A percentile compares a stretch with the other conserved stretches of the same genome.
These are phyloP conservation scores for Chanos chanos DNA, from an alignment of 2,797 vertebrate species.

Conservation along the genomic window DNA sequence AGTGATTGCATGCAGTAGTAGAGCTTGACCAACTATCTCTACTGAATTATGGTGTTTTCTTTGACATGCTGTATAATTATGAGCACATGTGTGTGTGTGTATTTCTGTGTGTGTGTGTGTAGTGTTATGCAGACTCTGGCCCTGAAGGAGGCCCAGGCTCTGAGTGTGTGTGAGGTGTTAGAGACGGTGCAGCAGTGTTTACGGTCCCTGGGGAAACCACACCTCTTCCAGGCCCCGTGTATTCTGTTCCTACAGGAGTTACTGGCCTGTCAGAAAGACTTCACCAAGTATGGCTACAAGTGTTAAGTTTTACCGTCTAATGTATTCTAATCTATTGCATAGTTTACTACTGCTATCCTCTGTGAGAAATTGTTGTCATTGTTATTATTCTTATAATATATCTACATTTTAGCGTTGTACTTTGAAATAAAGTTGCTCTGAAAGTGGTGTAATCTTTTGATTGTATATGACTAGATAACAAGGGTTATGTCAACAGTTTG, in stretches of 20 bases:
- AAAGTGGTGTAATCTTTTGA: too few relatives aligned
- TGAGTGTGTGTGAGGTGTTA: conserved; percentile 83
- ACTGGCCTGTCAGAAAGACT: conserved; percentile 93
- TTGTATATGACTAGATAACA: too few relatives aligned
- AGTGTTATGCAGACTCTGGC: conserved; percentile 90
- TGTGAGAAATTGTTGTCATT: not conserved
- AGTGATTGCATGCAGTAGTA: not conserved
- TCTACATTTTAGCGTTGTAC: too few relatives aligned
- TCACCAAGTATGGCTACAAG: conserved; percentile 86
- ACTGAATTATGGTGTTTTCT: too few relatives aligned
- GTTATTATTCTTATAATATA: not conserved
- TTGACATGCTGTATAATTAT: too few relatives aligned
- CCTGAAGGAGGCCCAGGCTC: conserved; percentile 85
- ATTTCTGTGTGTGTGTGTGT: conserved; percentile 6
- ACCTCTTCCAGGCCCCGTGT: conserved; percentile 89
- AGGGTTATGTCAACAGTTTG: too few relatives aligned
- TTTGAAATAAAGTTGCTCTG: too few relatives aligned
- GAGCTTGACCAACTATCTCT: too few relatives aligned
- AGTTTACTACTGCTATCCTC: too few relatives aligned
- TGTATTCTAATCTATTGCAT: too few relatives aligned
- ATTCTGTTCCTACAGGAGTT: conserved; percentile 93
- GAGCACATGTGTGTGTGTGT: not conserved
- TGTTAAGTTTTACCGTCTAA: too few relatives aligned
- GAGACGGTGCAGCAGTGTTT: conserved; percentile 83
- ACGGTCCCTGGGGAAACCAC: conserved; percentile 81